Base-by-base conservation (phyloP, 2,797 vertebrate genomes). In the Furcifer pardalis region DNA sequence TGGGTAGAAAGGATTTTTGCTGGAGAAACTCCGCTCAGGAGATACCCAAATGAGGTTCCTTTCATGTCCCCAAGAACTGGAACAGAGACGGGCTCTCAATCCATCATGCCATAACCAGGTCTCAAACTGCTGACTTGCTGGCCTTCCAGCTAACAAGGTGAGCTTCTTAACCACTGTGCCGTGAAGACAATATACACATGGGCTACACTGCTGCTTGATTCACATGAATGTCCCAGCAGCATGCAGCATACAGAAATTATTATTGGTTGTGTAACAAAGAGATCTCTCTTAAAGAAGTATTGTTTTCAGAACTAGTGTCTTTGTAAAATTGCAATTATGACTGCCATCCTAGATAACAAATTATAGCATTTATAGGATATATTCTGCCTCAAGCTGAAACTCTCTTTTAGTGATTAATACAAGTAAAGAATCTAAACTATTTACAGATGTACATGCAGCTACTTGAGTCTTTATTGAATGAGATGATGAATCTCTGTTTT, bases 371-470 rank as follows among this genome's bases (percentile, higher is more conserved):
- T 44, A 12, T 60, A 60, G 27, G 52, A 60, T 19, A 27, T 21
- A 7, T 72, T 63, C 44, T 49, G 42, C 56, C 73, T 52, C 27
- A 59, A 86, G 65, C 42, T n/a, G 7, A 35, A 23, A 77, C 35
- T 49, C 65, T 82, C 56, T 77, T 81, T 42, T 23, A 62, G 8
- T 63, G 79, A 86, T 82, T 63, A 77, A 77, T 62, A 17, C 44
- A 69, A 12, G 12, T n/a, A 71, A 82, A 19, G 66, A 86, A 86
- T 82, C 27, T 35, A 72, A 77, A n/a, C 52, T 82, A 77, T 77
- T n/a, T 59, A 74, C 62, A 40, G 37, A 76, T 81, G 72, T 23
- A 44, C 35, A 42, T 40, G 71, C 44, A 42, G 21, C 49, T 60
- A 44, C 71, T 52, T 74, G 69, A 79, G 27, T n/a, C 13, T 19